Evolutionary conservation across 1,140 invertebrate species (phyloP), one percentile per base, ranked within the genome.

Genomic region (Hypothenemus hampei): DNA sequence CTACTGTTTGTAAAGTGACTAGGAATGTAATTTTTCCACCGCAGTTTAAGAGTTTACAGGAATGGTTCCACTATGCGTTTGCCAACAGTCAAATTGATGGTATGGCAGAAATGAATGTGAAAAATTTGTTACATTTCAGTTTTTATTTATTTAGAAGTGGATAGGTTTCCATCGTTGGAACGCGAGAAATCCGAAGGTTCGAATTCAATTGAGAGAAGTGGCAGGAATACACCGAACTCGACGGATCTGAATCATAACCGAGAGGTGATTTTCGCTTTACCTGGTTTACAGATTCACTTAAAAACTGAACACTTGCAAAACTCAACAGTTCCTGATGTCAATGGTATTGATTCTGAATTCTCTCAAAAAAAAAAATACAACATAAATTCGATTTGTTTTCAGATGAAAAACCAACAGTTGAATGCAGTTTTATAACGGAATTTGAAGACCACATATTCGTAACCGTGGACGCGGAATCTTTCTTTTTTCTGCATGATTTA

Each of bases 401-500:
- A 48, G 45, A 48, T 26, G 92, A 87, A 69, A 93, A 91, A 71
- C 93, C 93, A 19, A 76, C 86, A 21, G 92, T 98, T 16, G 88
- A 96, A 64, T 97, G 93, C 76, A 94, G 91, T 72, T 97, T 98
- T 72, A 93, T 97, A 21, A 97, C 94, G 6, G 94, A 98, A 74
- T 97, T 98, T 75, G 93, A 97, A 71, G 93, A 97, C 72, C 95
- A 97, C 69, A 98, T 97, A 63, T 96, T 93, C 73, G 93, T 98
- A 48, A 95, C 95, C 1, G 93, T 97, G 54, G 93, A 97, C 77
- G 94, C 94, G 0, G 95, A 98, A 73, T 91, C 92, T 11, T 97
- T 98, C 74, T 92, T 97, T 73, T 98, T 97, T 71, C 76, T 98
- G 31, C 95, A 98, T 71, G 94, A 98, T 74, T 78, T 98, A 20